A percentile compares a stretch with the other conserved stretches of the same genome.
These are phyloP conservation scores for Ficedula albicollis DNA, from an alignment of 2,797 vertebrate genomes.

Conservation along the genomic window DNA sequence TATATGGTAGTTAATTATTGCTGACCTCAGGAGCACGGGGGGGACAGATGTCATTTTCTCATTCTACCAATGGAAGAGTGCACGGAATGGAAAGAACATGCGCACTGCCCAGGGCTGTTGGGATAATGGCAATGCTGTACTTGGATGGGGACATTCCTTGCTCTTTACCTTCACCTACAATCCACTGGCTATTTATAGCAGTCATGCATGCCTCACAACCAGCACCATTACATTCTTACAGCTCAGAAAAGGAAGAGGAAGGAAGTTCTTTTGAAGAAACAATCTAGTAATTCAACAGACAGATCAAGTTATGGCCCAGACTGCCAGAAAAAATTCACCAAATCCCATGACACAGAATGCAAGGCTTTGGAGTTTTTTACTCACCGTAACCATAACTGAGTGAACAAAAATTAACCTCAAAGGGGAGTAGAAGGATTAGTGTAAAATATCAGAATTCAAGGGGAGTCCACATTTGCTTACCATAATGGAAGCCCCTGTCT, in stretches of 20 bases:
- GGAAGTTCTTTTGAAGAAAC: constrained; percentile 7
- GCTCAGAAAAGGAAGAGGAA: background rate
- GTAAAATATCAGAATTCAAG: background rate
- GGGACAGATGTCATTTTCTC: background rate
- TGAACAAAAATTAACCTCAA: background rate
- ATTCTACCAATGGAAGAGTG: background rate
- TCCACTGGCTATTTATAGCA: background rate
- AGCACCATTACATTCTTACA: background rate
- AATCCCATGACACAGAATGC: background rate
- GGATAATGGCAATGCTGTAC: background rate
- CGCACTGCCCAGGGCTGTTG: background rate
- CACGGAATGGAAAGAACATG: background rate
- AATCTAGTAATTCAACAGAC: background rate
- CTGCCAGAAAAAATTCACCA: background rate
- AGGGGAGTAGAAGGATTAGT: background rate
- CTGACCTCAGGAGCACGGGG: background rate
- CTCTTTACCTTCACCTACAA: constrained; percentile 9
- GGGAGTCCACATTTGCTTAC: background rate
- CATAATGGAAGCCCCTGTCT: background rate
- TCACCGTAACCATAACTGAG: background rate
- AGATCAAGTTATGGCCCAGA: background rate
- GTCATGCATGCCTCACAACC: background rate
- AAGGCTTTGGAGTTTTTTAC: background rate
- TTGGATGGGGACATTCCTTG: background rate
- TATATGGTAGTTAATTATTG: background rate